A percentile compares a stretch with the other conserved stretches of the same genome.
Conservation (phyloP, 2,797 vertebrate genomes). For the Lepilemur septentrionalis region DNA sequence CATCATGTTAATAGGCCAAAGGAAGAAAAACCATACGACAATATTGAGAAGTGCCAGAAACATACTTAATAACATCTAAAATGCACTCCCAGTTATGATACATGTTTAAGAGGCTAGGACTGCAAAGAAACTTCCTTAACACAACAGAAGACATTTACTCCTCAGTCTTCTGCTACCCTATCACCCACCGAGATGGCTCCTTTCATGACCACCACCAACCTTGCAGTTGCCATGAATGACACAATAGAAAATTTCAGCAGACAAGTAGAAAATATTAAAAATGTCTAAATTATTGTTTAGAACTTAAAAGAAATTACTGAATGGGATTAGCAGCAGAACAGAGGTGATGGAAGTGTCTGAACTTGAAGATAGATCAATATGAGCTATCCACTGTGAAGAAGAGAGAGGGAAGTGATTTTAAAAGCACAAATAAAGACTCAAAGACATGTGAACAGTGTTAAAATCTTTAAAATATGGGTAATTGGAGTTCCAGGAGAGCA, state of each 20-base stretch:
- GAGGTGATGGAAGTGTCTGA: background rate
- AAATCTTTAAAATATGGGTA: background rate
- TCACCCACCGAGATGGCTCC: background rate
- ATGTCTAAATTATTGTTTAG: background rate
- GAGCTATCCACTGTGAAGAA: background rate
- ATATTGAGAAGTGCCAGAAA: background rate
- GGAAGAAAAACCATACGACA: background rate
- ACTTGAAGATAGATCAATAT: background rate
- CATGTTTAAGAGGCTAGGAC: too few relatives aligned
- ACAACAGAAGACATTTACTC: background rate
- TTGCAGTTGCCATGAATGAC: background rate
- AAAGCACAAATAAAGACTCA: background rate
- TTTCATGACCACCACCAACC: background rate
- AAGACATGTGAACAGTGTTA: background rate
- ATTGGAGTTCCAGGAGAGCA: background rate
- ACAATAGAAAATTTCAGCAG: background rate
- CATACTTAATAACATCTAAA: background rate
- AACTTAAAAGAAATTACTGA: background rate
- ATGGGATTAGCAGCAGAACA: background rate
- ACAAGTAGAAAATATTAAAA: background rate
- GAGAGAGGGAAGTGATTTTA: background rate
- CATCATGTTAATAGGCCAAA: background rate
- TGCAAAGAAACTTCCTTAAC: background rate
- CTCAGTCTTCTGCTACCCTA: background rate
- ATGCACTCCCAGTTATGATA: background rate